Evolutionary conservation across 2,113 vertebrate species (phyloP).

Genomic region (Thalassarche chlororhynchos): DNA sequence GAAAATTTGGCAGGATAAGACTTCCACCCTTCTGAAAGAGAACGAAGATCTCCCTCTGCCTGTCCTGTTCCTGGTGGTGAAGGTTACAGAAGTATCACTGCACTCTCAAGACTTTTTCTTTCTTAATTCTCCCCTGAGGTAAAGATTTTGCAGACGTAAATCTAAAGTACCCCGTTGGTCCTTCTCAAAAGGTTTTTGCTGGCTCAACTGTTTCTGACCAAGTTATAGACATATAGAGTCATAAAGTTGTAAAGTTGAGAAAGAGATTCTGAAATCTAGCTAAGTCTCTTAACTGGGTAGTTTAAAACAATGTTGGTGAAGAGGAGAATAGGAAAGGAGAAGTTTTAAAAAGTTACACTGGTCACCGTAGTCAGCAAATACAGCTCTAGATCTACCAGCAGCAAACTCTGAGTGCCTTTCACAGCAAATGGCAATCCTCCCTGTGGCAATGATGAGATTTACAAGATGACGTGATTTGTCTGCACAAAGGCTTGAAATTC

Average conservation of each 20-base stretch:
- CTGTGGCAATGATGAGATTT: not conserved
- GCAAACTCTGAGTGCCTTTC: not conserved
- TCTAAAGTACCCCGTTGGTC: not conserved
- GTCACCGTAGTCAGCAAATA: not conserved
- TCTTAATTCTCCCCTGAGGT: not conserved
- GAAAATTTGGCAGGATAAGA: not conserved
- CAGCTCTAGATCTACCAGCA: not conserved
- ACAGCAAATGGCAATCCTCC: not conserved
- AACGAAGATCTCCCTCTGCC: not conserved
- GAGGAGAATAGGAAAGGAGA: not conserved
- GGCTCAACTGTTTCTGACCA: not conserved
- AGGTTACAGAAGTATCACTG: not conserved
- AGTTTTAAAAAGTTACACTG: not conserved
- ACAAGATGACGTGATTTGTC: not conserved
- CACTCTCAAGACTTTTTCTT: not conserved
- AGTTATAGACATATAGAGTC: not conserved
- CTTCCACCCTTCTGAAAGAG: not conserved
- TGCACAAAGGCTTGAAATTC: not conserved
- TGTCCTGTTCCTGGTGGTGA: not conserved
- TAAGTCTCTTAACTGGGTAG: not conserved
- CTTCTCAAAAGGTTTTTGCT: not conserved
- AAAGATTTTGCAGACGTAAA: not conserved
- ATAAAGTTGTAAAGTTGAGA: not conserved
- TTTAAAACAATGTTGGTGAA: not conserved
- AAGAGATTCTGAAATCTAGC: not conserved